Conservation (phyloP, 2,888 invertebrate genomes). For the Prosopocoilus inquinatus region DNA sequence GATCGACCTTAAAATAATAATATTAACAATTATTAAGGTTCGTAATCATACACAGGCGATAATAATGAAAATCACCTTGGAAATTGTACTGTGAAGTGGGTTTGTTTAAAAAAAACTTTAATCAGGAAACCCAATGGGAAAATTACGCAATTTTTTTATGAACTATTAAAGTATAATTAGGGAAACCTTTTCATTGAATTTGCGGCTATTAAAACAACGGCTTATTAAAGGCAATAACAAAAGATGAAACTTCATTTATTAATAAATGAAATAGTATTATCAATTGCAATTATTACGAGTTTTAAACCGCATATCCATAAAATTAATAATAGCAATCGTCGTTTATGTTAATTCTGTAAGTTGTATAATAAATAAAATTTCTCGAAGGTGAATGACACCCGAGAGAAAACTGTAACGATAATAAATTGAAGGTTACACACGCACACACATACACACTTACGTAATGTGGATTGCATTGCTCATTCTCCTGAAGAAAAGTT, state of each 20-base stretch:
- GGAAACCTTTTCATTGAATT: not conserved
- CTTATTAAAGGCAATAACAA: not conserved
- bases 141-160: no score
- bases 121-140: no score
- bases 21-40: no score
- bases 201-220: not conserved
- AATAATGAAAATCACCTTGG: no score
- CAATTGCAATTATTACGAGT: not conserved
- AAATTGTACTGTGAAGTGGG: no score
- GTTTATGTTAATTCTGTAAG: not conserved
- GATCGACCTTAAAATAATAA: no score
- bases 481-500: no score
- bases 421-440: not conserved
- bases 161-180: no score
- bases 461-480: not conserved
- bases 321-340: not conserved
- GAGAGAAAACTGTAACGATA: no score
- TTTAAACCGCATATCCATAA: not conserved
- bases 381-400: not conserved
- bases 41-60: no score
- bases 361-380: not conserved
- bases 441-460: conserved; percentile 1
- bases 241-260: not conserved
- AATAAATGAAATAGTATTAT: not conserved
- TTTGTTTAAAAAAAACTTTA: no score